These are phyloP conservation scores for Eristalinus sepulchralis DNA, from an alignment of 2,888 invertebrate species.

Conservation along the genomic window DNA sequence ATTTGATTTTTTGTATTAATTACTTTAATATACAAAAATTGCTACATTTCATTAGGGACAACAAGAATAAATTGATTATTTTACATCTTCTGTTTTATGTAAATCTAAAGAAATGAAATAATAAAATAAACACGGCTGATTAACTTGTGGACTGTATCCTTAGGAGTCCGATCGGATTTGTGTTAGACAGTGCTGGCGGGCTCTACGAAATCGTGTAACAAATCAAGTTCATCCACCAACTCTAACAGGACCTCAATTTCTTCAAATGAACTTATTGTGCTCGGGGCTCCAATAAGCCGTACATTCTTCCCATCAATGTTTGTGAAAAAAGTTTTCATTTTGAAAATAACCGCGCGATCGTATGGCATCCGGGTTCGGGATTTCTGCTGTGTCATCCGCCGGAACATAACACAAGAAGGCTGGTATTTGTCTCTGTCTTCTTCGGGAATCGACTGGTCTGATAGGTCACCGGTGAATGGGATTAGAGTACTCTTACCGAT, in stretches of 20 bases:
- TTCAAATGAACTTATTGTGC: constrained; percentile 75
- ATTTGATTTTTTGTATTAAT: constrained; percentile 44
- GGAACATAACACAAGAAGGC: constrained; percentile 80
- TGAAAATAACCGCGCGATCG: constrained; percentile 81
- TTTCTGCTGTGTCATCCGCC: constrained; percentile 76
- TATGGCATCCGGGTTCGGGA: constrained; percentile 77
- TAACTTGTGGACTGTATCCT: not conserved
- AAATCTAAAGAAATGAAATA: constrained; percentile 25
- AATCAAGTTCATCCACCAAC: constrained; percentile 78
- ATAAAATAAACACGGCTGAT: not conserved
- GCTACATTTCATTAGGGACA: constrained; percentile 51
- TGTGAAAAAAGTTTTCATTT: constrained; percentile 79
- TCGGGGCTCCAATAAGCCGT: constrained; percentile 79
- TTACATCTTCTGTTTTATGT: constrained; percentile 57
- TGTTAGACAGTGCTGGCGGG: constrained; percentile 64
- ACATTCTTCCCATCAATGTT: constrained; percentile 81
- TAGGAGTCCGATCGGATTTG: not conserved
- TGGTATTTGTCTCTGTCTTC: constrained; percentile 79
- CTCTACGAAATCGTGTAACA: constrained; percentile 78
- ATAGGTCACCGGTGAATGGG: constrained; percentile 78
- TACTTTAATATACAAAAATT: constrained; percentile 54
- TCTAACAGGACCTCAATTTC: constrained; percentile 80
- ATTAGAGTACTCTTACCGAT: constrained; percentile 74
- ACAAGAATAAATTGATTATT: constrained; percentile 44
- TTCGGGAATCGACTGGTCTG: constrained; percentile 77